Conservation (phyloP, 2,113 vertebrate species). For the Psephotus haematonotus region DNA sequence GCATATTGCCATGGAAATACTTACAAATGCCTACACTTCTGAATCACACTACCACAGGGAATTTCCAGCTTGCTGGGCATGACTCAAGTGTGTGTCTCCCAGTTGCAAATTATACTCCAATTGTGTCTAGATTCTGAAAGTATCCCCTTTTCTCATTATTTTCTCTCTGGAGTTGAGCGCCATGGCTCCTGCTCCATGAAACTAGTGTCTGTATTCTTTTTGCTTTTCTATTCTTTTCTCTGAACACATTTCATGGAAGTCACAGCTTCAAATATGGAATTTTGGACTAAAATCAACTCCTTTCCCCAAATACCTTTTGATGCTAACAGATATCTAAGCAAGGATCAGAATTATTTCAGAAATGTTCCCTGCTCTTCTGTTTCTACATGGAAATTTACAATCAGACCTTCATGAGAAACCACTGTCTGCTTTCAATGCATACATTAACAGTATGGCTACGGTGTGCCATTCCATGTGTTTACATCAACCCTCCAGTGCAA, state of each 20-base stretch:
- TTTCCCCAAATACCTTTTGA: neutral
- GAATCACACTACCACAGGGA: slow-evolving; percentile 45
- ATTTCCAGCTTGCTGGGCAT: slow-evolving; percentile 31
- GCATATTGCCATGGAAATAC: slow-evolving; percentile 46
- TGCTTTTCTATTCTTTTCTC: neutral
- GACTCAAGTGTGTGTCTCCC: slow-evolving; percentile 35
- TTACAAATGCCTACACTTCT: slow-evolving; percentile 27
- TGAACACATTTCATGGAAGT: neutral
- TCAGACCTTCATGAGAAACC: neutral
- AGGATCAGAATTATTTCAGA: neutral
- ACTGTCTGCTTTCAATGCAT: neutral
- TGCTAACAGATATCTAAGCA: neutral
- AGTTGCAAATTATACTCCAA: neutral
- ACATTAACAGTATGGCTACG: neutral
- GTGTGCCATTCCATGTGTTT: neutral
- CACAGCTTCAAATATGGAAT: neutral
- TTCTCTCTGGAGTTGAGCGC: neutral
- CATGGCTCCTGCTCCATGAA: neutral
- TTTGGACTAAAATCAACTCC: neutral
- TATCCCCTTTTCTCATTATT: neutral
- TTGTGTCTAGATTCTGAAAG: slow-evolving; percentile 21
- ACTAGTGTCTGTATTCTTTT: neutral
- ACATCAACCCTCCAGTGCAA: neutral
- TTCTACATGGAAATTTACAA: neutral
- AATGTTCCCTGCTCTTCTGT: neutral